phyloP scores from a whole-genome alignment of 2,113 vertebrate genomes.

The Albula glossodonta region DNA sequence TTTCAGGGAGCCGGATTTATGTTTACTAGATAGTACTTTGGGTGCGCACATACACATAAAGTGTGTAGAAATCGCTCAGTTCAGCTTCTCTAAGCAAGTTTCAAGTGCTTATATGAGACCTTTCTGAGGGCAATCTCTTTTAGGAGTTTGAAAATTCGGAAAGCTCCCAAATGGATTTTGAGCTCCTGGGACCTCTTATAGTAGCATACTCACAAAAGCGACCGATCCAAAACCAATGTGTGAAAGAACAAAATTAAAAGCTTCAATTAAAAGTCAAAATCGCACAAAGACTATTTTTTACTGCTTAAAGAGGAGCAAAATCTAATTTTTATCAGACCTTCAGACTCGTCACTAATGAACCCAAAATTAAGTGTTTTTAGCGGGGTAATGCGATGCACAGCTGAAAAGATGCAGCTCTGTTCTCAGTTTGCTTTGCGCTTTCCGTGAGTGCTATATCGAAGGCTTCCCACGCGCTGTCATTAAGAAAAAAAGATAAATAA shows the following conservation, averaged over 20 bases:
- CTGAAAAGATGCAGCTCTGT: not conserved
- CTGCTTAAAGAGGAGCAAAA: not conserved
- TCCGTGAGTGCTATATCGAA: not conserved
- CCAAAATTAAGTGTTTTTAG: not conserved
- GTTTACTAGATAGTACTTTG: no score
- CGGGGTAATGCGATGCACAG: not conserved
- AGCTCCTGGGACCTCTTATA: not conserved
- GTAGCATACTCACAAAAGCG: not conserved
- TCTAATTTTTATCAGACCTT: not conserved
- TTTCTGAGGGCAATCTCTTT: not conserved
- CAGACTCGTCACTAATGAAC: not conserved
- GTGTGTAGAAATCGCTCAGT: not conserved
- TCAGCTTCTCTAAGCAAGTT: not conserved
- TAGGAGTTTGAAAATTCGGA: not conserved
- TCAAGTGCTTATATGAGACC: no score
- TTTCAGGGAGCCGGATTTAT: no score
- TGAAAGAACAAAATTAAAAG: not conserved
- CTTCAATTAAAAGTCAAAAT: not conserved
- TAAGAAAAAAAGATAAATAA: not conserved
- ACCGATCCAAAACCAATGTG: not conserved
- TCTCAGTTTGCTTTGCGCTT: constrained; percentile 1
- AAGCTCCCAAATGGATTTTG: no score
- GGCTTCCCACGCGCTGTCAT: not conserved
- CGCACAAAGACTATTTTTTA: not conserved
- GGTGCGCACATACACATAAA: no score